These are phyloP conservation scores for Steinernema feltiae DNA, from an alignment of 1,140 invertebrate species.

Conservation along the genomic window DNA sequence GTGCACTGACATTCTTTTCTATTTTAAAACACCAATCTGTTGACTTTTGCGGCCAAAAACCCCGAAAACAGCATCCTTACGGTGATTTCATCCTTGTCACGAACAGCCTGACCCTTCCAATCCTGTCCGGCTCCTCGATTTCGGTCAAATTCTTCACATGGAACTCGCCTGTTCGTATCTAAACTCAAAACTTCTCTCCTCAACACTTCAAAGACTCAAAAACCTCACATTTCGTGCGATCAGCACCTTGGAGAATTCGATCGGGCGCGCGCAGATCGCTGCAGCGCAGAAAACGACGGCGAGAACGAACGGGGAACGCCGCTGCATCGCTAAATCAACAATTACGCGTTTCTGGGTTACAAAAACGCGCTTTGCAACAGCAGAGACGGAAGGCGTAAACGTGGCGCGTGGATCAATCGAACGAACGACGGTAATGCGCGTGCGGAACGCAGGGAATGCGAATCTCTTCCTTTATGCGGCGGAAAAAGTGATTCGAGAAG, in stretches of 20 bases:
- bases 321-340: not conserved
- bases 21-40: too few species aligned
- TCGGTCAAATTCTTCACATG: not conserved
- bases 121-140: not conserved
- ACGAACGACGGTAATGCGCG: too few species aligned
- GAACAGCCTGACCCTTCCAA: not conserved
- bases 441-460: too few species aligned
- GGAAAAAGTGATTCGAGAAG: too few species aligned
- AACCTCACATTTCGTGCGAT: not conserved
- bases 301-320: not conserved
- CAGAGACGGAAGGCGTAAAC: too few species aligned
- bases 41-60: too few species aligned
- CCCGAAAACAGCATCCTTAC: too few species aligned
- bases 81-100: not conserved
- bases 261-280: not conserved
- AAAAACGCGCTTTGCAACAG: too few species aligned
- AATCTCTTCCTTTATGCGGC: too few species aligned
- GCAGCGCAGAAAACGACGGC: not conserved
- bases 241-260: not conserved
- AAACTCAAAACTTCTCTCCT: not conserved
- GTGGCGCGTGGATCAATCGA: too few species aligned
- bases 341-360: too few species aligned
- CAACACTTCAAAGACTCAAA: not conserved
- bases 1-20: too few species aligned
- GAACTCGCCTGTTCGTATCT: not conserved